phyloP scores from a whole-genome alignment of 2,888 invertebrate species.

The Doris montereyensis region DNA sequence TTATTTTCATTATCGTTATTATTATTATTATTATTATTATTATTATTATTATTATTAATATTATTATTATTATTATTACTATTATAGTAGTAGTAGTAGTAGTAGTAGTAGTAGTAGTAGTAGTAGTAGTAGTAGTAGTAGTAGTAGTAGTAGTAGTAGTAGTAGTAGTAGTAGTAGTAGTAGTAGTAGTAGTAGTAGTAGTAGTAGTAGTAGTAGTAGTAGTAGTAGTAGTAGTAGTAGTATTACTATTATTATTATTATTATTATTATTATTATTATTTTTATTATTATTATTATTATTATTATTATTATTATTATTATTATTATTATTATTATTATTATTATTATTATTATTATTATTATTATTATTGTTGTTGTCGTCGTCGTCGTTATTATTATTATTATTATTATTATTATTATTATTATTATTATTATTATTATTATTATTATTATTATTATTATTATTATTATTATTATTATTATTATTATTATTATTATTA shows the following conservation, averaged over 20 bases:
- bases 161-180: conserved; percentile 16
- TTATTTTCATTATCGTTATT: no score
- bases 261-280: background rate
- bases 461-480: no score
- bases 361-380: no score
- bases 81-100: conserved; percentile 8
- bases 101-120: conserved; percentile 20
- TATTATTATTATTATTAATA: no score
- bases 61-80: background rate
- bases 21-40: no score
- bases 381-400: no score
- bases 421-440: no score
- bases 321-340: no score
- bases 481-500: no score
- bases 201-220: conserved; percentile 20
- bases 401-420: no score
- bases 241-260: background rate
- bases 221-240: conserved; percentile 20
- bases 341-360: no score
- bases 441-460: no score
- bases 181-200: conserved; percentile 3
- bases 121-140: conserved; percentile 20
- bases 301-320: background rate
- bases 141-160: conserved; percentile 20
- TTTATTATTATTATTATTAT: background rate